phyloP scores from a whole-genome alignment of 2,113 vertebrate genomes.

The Pavo muticus region DNA sequence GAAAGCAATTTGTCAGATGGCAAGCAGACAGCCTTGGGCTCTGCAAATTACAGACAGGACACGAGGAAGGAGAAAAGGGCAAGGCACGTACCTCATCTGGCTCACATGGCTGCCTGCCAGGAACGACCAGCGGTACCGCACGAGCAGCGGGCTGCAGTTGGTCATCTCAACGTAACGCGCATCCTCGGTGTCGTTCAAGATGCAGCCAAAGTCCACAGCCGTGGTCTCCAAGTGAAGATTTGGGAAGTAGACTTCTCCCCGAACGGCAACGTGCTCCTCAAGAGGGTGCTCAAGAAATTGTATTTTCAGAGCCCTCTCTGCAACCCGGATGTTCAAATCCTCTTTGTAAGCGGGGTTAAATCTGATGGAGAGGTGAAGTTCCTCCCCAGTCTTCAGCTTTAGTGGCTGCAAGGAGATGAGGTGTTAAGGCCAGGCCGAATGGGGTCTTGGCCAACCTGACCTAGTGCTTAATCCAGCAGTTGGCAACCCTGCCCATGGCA shows the following conservation, averaged over 20 bases:
- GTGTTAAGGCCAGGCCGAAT: not conserved
- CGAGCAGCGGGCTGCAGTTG: constrained; percentile 83
- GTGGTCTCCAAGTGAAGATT: constrained; percentile 83
- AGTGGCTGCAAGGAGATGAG: constrained; percentile 74
- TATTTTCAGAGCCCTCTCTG: constrained; percentile 80
- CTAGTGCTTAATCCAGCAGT: no score
- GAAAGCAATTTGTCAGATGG: not conserved
- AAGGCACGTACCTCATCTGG: constrained; percentile 75
- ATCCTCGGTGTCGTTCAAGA: constrained; percentile 81
- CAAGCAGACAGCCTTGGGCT: not conserved
- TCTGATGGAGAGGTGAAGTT: constrained; percentile 78
- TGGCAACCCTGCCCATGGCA: no score
- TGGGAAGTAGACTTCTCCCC: constrained; percentile 84
- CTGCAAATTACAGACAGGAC: not conserved
- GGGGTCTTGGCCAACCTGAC: no score
- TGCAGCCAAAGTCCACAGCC: constrained; percentile 86
- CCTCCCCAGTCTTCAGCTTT: constrained; percentile 69
- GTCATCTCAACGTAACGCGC: constrained; percentile 76
- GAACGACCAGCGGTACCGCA: constrained; percentile 87
- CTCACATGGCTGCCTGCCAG: constrained; percentile 5
- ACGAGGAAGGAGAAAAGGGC: not conserved
- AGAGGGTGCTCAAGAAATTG: constrained; percentile 82
- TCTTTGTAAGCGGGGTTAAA: constrained; percentile 82
- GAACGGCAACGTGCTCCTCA: constrained; percentile 75
- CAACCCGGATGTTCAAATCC: constrained; percentile 67